These are phyloP conservation scores for Callimorpha dominula DNA, from an alignment of 2,888 invertebrate genomes.

Conservation along the genomic window DNA sequence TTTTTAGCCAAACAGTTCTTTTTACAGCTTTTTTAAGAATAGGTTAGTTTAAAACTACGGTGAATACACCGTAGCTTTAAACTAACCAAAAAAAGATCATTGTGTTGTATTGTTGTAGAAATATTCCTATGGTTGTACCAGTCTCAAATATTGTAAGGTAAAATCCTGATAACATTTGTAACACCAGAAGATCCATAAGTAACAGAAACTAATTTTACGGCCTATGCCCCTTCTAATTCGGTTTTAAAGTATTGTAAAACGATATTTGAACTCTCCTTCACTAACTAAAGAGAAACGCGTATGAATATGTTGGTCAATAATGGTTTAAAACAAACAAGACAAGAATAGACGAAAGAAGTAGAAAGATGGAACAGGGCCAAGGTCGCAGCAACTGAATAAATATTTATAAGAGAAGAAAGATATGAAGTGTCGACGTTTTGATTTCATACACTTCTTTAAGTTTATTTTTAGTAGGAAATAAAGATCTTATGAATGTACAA, in stretches of 20 bases:
- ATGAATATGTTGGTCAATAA: constrained; percentile 11
- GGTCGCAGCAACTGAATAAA: constrained; percentile 37
- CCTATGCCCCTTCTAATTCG: background rate
- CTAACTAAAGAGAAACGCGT: background rate
- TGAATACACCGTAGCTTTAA: background rate
- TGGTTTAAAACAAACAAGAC: constrained; percentile 34
- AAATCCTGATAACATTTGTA: background rate
- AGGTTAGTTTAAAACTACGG: background rate
- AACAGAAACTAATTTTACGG: no score
- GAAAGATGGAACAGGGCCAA: constrained; percentile 35
- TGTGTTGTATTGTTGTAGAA: no score
- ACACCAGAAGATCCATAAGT: background rate
- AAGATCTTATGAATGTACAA: no score
- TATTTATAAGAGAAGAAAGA: constrained; percentile 19
- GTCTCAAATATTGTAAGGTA: background rate
- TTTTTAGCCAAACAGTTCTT: background rate
- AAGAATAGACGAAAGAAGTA: background rate
- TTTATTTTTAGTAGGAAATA: background rate
- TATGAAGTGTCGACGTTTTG: background rate
- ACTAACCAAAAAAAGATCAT: background rate
- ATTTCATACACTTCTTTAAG: background rate
- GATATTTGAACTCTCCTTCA: constrained; percentile 7
- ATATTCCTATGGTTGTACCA: no score
- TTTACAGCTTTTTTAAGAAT: background rate
- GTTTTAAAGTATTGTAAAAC: background rate